These are phyloP conservation scores for Mobula birostris DNA, from an alignment of 2,113 vertebrate genomes.

Conservation along the genomic window DNA sequence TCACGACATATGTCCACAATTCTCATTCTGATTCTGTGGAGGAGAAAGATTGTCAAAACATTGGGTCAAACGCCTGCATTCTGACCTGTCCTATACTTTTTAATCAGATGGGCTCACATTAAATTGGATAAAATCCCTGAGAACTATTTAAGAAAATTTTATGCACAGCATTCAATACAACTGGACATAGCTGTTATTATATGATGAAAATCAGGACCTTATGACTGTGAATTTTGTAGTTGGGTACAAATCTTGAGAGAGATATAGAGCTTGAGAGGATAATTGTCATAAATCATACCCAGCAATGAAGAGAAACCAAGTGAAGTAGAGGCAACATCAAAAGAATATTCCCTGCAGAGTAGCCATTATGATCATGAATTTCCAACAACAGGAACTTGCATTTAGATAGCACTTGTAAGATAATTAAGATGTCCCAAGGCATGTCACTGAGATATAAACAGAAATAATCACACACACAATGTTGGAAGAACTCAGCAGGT, in stretches of 20 bases:
- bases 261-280: neutral
- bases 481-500: too few species aligned
- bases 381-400: neutral
- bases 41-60: too few species aligned
- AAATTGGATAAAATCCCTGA: neutral
- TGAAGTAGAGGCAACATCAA: neutral
- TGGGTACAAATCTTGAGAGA: neutral
- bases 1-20: too few species aligned
- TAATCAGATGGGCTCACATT: neutral
- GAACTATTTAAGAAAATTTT: neutral
- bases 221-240: neutral
- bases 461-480: too few species aligned
- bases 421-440: too few species aligned
- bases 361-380: neutral
- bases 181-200: neutral
- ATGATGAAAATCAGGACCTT: neutral
- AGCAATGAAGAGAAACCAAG: neutral
- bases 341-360: neutral
- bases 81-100: too few species aligned
- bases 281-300: neutral
- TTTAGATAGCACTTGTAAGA: neutral
- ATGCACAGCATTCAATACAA: neutral
- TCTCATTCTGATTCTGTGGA: too few species aligned
- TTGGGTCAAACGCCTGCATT: too few species aligned
- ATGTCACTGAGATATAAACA: too few species aligned